These are phyloP conservation scores for Spondyliosoma cantharus DNA, from an alignment of 2,797 vertebrate species.

Conservation along the genomic window DNA sequence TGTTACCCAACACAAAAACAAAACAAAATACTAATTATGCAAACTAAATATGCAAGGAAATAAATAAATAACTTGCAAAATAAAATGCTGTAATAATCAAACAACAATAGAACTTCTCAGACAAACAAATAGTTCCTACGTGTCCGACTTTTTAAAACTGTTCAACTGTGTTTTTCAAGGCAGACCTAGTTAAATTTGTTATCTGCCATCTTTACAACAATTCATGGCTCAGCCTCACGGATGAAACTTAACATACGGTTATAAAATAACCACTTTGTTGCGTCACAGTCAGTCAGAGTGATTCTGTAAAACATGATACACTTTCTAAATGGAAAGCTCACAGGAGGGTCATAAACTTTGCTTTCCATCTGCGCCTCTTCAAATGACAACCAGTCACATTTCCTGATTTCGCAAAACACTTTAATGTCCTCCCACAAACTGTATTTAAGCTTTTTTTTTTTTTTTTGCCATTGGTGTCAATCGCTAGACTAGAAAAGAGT, in stretches of 20 bases:
- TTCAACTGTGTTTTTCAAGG: too few relatives aligned
- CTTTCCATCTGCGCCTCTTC: background rate
- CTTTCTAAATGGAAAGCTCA: background rate
- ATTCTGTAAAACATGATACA: background rate
- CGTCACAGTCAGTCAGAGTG: background rate
- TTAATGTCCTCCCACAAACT: background rate
- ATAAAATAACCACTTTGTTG: background rate
- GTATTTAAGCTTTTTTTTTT: background rate
- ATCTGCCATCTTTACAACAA: background rate
- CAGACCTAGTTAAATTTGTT: background rate
- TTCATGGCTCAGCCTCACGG: background rate
- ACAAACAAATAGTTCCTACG: too few relatives aligned
- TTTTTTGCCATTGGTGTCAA: background rate
- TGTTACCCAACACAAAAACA: too few relatives aligned
- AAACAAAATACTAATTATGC: too few relatives aligned
- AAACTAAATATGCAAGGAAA: too few relatives aligned
- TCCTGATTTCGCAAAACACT: background rate
- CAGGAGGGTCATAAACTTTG: background rate
- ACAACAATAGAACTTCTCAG: too few relatives aligned
- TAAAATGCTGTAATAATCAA: too few relatives aligned
- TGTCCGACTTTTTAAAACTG: too few relatives aligned
- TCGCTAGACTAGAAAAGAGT: background rate
- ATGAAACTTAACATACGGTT: background rate
- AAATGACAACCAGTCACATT: background rate
- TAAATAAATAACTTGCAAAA: too few relatives aligned